These are phyloP conservation scores for Anthoptus insignis DNA, from an alignment of 2,888 invertebrate genomes.

Conservation along the genomic window DNA sequence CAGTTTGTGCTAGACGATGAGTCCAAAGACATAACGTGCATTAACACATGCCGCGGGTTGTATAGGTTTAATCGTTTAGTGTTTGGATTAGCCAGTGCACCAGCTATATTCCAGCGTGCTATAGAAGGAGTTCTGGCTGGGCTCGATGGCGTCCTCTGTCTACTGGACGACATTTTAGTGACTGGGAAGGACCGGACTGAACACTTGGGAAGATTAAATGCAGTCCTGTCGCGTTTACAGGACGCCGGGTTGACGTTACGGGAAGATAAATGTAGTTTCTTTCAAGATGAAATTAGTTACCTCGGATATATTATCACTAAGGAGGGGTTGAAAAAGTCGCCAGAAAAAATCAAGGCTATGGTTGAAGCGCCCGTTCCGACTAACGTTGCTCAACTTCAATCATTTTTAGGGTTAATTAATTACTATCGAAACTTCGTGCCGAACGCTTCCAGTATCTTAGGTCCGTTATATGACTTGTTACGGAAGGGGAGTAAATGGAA, in stretches of 20 bases:
- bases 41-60: constrained; percentile 42
- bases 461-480: constrained; percentile 36
- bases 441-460: constrained; percentile 32
- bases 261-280: constrained; percentile 45
- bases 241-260: constrained; percentile 42
- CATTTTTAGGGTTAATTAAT: constrained; percentile 41
- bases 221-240: constrained; percentile 39
- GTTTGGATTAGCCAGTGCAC: constrained; percentile 45
- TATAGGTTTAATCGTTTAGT: constrained; percentile 42
- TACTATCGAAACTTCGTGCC: constrained; percentile 36
- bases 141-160: constrained; percentile 40
- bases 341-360: constrained; percentile 37
- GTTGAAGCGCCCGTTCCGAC: constrained; percentile 31
- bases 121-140: constrained; percentile 45
- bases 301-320: constrained; percentile 35
- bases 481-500: constrained; percentile 37
- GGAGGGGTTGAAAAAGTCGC: constrained; percentile 26
- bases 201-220: constrained; percentile 38
- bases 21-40: constrained; percentile 32
- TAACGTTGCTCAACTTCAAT: constrained; percentile 39
- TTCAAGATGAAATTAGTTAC: constrained; percentile 40
- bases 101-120: constrained; percentile 47
- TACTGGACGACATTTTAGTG: constrained; percentile 41
- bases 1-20: constrained; percentile 42
- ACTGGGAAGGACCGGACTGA: constrained; percentile 20